Evolutionary conservation across 1,140 invertebrate genomes (phyloP).

Genomic region (Cotesia glomerata): DNA sequence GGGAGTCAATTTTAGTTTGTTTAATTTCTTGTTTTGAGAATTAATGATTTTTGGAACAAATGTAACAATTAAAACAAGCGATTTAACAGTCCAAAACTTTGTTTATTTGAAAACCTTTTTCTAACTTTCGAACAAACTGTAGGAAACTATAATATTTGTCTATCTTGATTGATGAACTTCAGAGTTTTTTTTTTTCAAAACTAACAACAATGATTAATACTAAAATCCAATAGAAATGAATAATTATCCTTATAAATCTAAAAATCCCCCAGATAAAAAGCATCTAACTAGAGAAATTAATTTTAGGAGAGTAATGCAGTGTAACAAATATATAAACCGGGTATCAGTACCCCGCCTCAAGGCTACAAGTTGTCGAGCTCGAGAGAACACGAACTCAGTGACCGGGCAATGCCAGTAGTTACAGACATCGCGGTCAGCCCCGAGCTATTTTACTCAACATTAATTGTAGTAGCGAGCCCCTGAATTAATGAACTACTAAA

Average conservation of each 20-base stretch:
- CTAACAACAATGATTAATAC: too few relatives aligned
- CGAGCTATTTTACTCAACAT: slow-evolving; percentile 4
- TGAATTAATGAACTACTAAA: slow-evolving; percentile 26
- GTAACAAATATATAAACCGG: background rate
- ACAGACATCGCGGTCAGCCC: slow-evolving; percentile 24
- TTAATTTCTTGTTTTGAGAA: too few relatives aligned
- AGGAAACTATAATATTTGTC: too few relatives aligned
- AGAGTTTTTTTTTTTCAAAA: too few relatives aligned
- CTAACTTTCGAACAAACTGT: too few relatives aligned
- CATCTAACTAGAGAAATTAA: background rate
- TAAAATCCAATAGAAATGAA: too few relatives aligned
- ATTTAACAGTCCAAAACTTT: too few relatives aligned
- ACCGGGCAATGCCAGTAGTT: slow-evolving; percentile 14
- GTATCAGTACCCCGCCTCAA: background rate
- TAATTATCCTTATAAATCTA: background rate
- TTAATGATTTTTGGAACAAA: too few relatives aligned
- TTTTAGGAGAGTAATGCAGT: background rate
- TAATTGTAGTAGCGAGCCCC: slow-evolving; percentile 5
- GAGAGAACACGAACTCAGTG: background rate
- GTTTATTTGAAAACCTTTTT: too few relatives aligned
- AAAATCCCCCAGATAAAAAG: background rate
- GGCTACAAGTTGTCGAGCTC: background rate
- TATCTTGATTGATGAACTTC: too few relatives aligned
- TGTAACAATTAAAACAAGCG: too few relatives aligned
- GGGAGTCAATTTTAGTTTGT: too few relatives aligned